These are phyloP conservation scores for Mirza zaza DNA, from an alignment of 2,113 vertebrate species.

Conservation along the genomic window DNA sequence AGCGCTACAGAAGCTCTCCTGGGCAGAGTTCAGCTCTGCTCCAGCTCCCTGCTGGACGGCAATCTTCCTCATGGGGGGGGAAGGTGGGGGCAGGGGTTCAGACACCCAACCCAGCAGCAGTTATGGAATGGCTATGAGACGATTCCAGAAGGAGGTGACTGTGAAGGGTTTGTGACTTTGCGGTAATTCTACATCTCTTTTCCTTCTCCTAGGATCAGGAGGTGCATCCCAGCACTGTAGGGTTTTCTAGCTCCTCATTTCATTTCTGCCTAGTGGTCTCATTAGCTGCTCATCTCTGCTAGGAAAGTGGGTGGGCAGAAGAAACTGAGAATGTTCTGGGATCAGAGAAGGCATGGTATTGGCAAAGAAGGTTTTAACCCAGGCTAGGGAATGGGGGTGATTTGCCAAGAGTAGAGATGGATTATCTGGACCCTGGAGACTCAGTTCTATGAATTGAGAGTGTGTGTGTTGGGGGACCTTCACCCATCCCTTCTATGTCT, in stretches of 20 bases:
- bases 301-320: neutral
- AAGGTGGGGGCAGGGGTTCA: neutral
- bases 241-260: neutral
- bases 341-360: neutral
- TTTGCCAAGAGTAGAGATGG: neutral
- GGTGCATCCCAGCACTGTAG: neutral
- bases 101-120: neutral
- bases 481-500: too few species aligned
- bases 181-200: neutral
- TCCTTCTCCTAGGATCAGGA: neutral
- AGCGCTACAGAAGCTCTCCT: constrained; percentile 66
- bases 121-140: neutral
- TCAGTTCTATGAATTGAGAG: neutral
- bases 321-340: neutral
- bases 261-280: neutral
- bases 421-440: neutral
- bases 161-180: constrained; percentile 19
- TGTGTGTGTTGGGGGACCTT: neutral
- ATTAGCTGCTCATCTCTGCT: neutral
- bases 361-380: neutral
- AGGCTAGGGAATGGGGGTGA: neutral
- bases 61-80: neutral
- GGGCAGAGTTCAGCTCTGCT: constrained; percentile 69
- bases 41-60: neutral
- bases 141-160: neutral